phyloP scores from a whole-genome alignment of 2,888 invertebrate genomes.

The Tipula helvola region DNA sequence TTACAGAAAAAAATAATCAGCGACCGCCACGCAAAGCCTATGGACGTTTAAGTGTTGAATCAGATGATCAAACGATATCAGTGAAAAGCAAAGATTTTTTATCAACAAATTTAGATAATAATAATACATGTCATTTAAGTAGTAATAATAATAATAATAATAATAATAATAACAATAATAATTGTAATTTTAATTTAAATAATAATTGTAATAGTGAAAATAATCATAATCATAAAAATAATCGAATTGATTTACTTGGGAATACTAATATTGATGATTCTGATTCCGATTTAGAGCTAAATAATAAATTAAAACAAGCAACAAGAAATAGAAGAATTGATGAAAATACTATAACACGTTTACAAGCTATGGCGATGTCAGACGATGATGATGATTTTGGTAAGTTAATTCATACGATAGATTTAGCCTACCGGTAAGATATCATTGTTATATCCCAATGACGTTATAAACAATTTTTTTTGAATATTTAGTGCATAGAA shows the following conservation, averaged over 20 bases:
- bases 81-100: conserved; percentile 18
- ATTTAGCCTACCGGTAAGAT: too few species aligned
- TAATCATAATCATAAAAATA: conserved; percentile 7
- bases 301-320: conserved; percentile 20
- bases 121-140: conserved; percentile 8
- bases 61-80: conserved; percentile 23
- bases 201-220: conserved; percentile 12
- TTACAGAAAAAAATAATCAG: conserved; percentile 34
- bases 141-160: conserved; percentile 9
- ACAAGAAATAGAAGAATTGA: conserved; percentile 21
- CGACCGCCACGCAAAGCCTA: conserved; percentile 35
- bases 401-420: conserved; percentile 16
- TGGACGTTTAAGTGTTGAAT: conserved; percentile 32
- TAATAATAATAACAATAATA: not conserved
- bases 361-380: conserved; percentile 35
- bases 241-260: not conserved
- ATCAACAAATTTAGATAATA: conserved; percentile 9
- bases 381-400: conserved; percentile 34
- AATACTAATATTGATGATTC: conserved; percentile 15
- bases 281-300: conserved; percentile 23
- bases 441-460: too few species aligned
- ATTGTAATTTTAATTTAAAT: not conserved
- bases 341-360: conserved; percentile 33
- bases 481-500: too few species aligned
- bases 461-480: too few species aligned